These are phyloP conservation scores for Porites australiensis DNA, from an alignment of 64 coral and sea anemone species.

Conservation along the genomic window DNA sequence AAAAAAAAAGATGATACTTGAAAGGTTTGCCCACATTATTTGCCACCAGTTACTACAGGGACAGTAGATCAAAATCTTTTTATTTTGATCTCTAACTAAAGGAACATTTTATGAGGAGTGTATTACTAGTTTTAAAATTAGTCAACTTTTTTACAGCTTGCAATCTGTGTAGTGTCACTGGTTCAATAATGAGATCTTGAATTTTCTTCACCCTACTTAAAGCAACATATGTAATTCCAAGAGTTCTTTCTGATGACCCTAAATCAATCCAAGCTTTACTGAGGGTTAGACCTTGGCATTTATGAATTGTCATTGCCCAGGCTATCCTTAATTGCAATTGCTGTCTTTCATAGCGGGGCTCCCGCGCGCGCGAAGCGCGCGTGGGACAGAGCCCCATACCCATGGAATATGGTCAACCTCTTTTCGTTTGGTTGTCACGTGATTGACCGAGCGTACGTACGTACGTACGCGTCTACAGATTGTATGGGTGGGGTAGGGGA, in stretches of 20 bases:
- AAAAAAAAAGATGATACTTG: neutral
- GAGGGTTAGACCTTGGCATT: constrained; percentile 30
- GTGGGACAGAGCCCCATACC: too few species aligned
- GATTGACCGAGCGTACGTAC: too few species aligned
- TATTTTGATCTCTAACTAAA: constrained; percentile 3
- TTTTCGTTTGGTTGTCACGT: too few species aligned
- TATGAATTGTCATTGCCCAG: constrained; percentile 51
- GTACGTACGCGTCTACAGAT: too few species aligned
- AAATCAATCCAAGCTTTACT: constrained; percentile 44
- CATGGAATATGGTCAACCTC: too few species aligned
- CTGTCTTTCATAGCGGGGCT: constrained; percentile 55
- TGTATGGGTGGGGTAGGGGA: too few species aligned
- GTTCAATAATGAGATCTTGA: neutral
- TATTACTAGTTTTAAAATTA: neutral
- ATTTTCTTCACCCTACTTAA: constrained; percentile 29
- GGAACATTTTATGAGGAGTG: neutral
- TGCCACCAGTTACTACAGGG: constrained; percentile 1
- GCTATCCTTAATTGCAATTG: constrained; percentile 29
- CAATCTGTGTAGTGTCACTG: neutral
- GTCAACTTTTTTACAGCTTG: constrained; percentile 7
- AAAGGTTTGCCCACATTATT: neutral
- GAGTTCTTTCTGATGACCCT: neutral
- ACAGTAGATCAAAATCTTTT: neutral
- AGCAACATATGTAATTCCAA: constrained; percentile 47
- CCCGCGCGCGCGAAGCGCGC: too few species aligned